These are phyloP conservation scores for Tupiocoris notatus DNA, from an alignment of 2,888 invertebrate genomes.

Conservation along the genomic window DNA sequence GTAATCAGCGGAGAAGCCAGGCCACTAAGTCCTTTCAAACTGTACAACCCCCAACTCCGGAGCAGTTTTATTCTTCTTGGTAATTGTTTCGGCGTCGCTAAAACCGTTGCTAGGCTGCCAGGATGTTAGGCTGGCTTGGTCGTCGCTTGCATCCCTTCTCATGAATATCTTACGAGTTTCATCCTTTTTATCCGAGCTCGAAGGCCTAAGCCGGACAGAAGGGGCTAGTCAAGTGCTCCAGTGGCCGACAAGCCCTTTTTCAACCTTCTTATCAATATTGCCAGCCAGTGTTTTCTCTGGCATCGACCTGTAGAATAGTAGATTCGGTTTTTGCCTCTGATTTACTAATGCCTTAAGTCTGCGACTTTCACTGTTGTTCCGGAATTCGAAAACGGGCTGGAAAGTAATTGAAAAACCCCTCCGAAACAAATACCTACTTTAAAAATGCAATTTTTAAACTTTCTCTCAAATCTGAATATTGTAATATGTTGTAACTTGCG, in stretches of 20 bases:
- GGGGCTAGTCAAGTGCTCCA: background rate
- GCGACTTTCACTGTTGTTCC: too few relatives aligned
- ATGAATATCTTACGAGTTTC: background rate
- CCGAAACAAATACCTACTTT: too few relatives aligned
- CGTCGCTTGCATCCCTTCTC: background rate
- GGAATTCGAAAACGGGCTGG: too few relatives aligned
- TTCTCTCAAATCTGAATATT: too few relatives aligned
- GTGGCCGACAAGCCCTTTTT: background rate
- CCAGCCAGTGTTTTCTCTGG: background rate
- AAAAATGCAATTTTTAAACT: too few relatives aligned
- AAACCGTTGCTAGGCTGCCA: background rate
- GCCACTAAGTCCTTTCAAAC: background rate
- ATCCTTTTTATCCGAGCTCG: background rate
- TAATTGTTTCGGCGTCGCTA: background rate
- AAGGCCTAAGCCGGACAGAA: background rate
- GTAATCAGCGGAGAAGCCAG: background rate
- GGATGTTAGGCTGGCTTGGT: background rate
- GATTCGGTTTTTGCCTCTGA: too few relatives aligned
- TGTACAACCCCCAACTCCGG: background rate
- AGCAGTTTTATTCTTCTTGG: background rate
- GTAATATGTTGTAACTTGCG: too few relatives aligned
- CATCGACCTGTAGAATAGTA: background rate
- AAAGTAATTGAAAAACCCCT: too few relatives aligned
- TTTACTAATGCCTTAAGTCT: too few relatives aligned
- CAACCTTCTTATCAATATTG: background rate